Conservation (phyloP, 2,888 invertebrate species). For the Pediacus dermestoides region DNA sequence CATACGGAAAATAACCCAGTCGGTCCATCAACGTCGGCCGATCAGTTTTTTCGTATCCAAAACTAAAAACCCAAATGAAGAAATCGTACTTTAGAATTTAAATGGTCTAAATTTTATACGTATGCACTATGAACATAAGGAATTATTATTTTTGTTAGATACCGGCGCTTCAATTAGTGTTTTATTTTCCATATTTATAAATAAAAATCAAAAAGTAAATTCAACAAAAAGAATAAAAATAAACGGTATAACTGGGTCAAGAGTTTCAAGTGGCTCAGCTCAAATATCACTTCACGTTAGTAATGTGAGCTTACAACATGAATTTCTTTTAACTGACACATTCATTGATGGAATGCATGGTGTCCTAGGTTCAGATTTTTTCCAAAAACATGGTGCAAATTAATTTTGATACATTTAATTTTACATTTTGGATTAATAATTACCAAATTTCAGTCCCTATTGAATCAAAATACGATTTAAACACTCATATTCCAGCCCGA, state of each 20-base stretch:
- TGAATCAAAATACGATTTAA: constrained; percentile 10
- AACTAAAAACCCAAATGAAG: too few relatives aligned
- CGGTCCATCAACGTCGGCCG: too few relatives aligned
- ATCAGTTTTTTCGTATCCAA: too few relatives aligned
- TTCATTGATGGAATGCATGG: constrained; percentile 12
- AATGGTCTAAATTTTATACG: constrained; percentile 12
- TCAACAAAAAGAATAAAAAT: constrained; percentile 13
- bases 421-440: constrained; percentile 10
- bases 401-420: constrained; percentile 11
- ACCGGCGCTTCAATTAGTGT: constrained; percentile 12
- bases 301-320: constrained; percentile 10
- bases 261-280: constrained; percentile 12
- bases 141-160: constrained; percentile 13
- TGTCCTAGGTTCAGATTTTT: constrained; percentile 16
- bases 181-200: constrained; percentile 10
- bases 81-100: constrained; percentile 4
- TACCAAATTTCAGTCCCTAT: constrained; percentile 9
- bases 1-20: too few relatives aligned
- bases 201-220: constrained; percentile 12
- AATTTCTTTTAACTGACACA: constrained; percentile 12
- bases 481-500: constrained; percentile 13
- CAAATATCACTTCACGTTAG: constrained; percentile 12
- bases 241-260: constrained; percentile 13
- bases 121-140: constrained; percentile 1
- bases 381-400: neutral